phyloP scores from a whole-genome alignment of 1,140 invertebrate species.

The Ladona fulva region DNA sequence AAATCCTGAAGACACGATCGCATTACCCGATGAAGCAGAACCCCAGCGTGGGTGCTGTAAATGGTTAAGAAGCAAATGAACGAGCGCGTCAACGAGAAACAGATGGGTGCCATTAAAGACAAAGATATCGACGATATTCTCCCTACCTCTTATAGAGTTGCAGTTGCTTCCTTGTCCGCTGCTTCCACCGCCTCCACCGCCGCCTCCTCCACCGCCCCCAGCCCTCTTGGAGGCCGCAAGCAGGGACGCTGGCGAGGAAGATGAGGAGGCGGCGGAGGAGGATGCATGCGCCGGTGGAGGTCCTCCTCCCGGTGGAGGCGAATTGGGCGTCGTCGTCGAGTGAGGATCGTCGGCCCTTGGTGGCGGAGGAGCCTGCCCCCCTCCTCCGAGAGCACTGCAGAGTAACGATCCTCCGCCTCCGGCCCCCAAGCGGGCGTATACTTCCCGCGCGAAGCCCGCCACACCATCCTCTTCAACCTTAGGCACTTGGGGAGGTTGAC shows the following conservation, averaged over 20 bases:
- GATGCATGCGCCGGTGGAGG: background rate
- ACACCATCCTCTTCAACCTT: background rate
- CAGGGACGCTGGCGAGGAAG: background rate
- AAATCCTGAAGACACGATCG: no score
- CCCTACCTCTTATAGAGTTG: slow-evolving; percentile 4
- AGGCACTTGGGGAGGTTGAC: background rate
- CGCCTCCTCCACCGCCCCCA: background rate
- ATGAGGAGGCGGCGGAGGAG: background rate
- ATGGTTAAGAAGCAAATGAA: no score
- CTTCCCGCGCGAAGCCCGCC: background rate
- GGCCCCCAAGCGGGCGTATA: background rate
- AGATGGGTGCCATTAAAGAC: no score
- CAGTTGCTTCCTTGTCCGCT: slow-evolving; percentile 8
- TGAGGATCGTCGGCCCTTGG: background rate
- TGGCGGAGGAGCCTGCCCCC: background rate
- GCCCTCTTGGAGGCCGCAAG: background rate
- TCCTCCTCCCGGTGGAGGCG: background rate
- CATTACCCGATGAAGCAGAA: no score
- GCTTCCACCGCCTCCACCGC: background rate
- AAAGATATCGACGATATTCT: background rate
- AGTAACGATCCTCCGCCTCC: background rate
- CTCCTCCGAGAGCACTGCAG: background rate
- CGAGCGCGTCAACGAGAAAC: no score
- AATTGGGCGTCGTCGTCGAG: background rate
- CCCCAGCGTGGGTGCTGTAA: no score